Percentiles rank a stretch among this genome's conserved stretches.
Evolutionary conservation across 1,140 invertebrate genomes (phyloP).

Genomic region (Helicoverpa zea): DNA sequence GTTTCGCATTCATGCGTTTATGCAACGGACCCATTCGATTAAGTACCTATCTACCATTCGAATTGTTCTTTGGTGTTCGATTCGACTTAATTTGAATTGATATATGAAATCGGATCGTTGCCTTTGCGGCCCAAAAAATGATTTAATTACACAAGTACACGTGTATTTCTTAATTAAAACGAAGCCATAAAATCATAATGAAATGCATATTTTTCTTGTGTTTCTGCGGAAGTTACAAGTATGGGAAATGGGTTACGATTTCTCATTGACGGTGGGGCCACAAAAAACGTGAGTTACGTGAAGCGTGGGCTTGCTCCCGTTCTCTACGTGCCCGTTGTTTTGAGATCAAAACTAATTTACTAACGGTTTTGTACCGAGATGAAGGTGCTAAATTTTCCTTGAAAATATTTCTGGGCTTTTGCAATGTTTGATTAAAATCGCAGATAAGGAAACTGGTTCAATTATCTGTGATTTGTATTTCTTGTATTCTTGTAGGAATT

Average conservation of each 20-base stretch:
- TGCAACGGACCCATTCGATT: constrained; percentile 4
- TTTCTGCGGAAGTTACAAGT: constrained; percentile 11
- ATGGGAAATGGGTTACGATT: constrained; percentile 38
- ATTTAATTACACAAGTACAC: neutral
- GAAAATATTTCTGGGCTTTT: neutral
- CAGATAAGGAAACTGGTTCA: too few species aligned
- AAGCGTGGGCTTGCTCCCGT: neutral
- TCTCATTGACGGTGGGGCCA: constrained; percentile 8
- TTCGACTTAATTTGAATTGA: neutral
- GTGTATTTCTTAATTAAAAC: constrained; percentile 13
- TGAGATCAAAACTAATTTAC: neutral
- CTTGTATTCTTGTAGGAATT: too few species aligned
- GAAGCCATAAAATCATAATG: constrained; percentile 11
- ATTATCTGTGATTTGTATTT: too few species aligned
- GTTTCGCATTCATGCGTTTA: constrained; percentile 14
- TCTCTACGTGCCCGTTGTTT: constrained; percentile 12
- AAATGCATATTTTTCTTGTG: constrained; percentile 6
- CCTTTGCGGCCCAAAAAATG: neutral
- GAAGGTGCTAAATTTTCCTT: neutral
- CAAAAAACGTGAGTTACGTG: constrained; percentile 31
- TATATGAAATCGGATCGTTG: neutral
- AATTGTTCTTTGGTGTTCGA: too few species aligned
- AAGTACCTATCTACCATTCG: neutral
- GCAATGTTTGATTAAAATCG: too few species aligned
- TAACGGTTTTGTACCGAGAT: neutral